These are phyloP conservation scores for Zaprionus taronus DNA, from an alignment of 1,140 invertebrate species.

Conservation along the genomic window DNA sequence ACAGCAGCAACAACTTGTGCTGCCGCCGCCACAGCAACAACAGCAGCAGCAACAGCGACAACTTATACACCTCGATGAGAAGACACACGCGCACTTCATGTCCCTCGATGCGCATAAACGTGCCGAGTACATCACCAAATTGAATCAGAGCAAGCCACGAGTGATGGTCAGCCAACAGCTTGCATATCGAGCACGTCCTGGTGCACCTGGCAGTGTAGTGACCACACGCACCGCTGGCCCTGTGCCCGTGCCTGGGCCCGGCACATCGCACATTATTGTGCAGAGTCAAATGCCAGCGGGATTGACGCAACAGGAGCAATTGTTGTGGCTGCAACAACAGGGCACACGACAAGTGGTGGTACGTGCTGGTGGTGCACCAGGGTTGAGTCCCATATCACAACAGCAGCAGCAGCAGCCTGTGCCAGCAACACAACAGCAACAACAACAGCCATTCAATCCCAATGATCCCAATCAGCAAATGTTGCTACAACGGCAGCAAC, in stretches of 20 bases:
- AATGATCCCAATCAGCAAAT: constrained; percentile 81
- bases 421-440: constrained; percentile 49
- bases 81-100: constrained; percentile 92
- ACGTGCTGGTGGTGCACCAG: constrained; percentile 83
- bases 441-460: constrained; percentile 59
- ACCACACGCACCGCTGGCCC: constrained; percentile 85
- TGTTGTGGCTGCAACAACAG: constrained; percentile 89
- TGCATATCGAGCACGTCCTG: constrained; percentile 85
- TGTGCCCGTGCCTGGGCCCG: constrained; percentile 68
- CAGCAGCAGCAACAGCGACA: constrained; percentile 85
- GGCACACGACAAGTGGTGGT: constrained; percentile 86
- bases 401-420: constrained; percentile 50
- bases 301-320: constrained; percentile 88
- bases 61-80: constrained; percentile 90
- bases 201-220: constrained; percentile 85
- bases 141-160: constrained; percentile 87
- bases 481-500: constrained; percentile 82
- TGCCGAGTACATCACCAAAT: constrained; percentile 90
- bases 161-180: constrained; percentile 85
- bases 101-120: constrained; percentile 92
- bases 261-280: constrained; percentile 85
- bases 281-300: constrained; percentile 87
- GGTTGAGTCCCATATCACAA: constrained; percentile 84
- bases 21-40: constrained; percentile 77
- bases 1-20: constrained; percentile 62